Evolutionary conservation across 2,797 vertebrate genomes (phyloP), one percentile per base, ranked within the genome.

Genomic region (Poeciliopsis turneri): DNA sequence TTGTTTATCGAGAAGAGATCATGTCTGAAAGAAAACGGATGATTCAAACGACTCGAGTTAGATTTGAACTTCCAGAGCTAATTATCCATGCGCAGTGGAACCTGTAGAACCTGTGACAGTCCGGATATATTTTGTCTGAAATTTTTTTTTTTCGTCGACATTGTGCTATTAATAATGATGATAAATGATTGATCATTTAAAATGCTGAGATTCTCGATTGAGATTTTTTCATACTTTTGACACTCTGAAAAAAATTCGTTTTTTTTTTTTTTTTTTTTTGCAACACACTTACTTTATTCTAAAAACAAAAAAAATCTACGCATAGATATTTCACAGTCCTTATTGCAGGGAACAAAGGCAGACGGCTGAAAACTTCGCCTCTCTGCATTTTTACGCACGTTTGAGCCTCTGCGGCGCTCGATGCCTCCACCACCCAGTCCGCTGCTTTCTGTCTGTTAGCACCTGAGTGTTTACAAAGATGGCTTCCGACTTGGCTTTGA

Each of bases 391-490:
- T 20, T 25, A 2, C 25, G 20, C 5, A 2, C 5, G 5, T 41
- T 25, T 41, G 45, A 79, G 74, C 25, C 25, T 30, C 39, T n/a
- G 25, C 45, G 39, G 51, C 51, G 72, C 57, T 30, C 66, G 81
- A 82, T 57, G 55, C 49, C 76, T 81, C 30, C 15, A 15, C 76
- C 41, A 16, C 81, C 59, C 77, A 61, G 76, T 41, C 82, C 73
- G 68, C 83, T 30, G 95, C 93, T 89, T 94, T 93, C 82, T 93
- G 94, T 96, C 96, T 96, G 93, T 96, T 95, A 95, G 92, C 95
- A 94, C 95, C 92, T 88, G 84, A 82, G 86, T 93, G 88, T 94
- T 94, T 95, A 94, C 94, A 94, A 93, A 95, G 90, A 86, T 89
- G 85, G 91, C 92, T 95, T 95, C 94, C 93, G 94, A 95, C 93